Evolutionary conservation across 2,888 invertebrate genomes (phyloP).

Genomic region (Folsomia manolachei): DNA sequence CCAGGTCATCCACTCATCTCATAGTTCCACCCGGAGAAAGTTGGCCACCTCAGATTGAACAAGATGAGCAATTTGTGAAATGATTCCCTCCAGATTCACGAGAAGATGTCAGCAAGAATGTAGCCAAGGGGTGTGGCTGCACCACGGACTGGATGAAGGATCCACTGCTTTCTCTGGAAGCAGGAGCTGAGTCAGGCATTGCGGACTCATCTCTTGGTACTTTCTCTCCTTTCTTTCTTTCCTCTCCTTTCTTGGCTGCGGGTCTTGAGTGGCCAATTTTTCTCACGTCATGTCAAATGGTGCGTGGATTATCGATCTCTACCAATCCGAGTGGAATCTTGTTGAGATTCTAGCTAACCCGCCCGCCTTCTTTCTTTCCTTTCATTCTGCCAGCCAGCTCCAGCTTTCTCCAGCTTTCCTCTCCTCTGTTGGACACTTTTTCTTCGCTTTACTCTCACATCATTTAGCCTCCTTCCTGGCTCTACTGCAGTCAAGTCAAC

Average conservation of each 20-base stretch:
- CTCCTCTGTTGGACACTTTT: no score
- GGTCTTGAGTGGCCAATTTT: constrained; percentile 33
- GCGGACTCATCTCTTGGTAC: neutral
- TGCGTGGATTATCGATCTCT: constrained; percentile 33
- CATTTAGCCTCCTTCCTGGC: no score
- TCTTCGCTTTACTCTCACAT: neutral
- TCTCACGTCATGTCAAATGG: constrained; percentile 41
- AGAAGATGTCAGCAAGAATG: no score
- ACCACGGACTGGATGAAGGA: neutral
- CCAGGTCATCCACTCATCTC: neutral
- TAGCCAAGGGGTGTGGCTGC: no score
- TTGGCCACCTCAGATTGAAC: neutral
- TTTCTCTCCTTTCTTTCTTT: neutral
- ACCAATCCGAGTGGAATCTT: constrained; percentile 22
- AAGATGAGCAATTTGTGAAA: constrained; percentile 13
- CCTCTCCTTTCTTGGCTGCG: neutral
- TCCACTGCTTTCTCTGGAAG: neutral
- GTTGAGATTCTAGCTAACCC: neutral
- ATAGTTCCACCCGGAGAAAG: neutral
- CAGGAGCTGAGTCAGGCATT: neutral
- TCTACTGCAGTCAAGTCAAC: no score
- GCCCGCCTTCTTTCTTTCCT: no score
- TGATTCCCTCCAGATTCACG: constrained; percentile 5
- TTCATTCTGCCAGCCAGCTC: no score
- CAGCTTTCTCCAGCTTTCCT: no score